Percentiles rank a stretch among this genome's conserved stretches.
These are phyloP conservation scores for Hemithea aestivaria DNA, from an alignment of 2,888 invertebrate genomes.

Conservation along the genomic window DNA sequence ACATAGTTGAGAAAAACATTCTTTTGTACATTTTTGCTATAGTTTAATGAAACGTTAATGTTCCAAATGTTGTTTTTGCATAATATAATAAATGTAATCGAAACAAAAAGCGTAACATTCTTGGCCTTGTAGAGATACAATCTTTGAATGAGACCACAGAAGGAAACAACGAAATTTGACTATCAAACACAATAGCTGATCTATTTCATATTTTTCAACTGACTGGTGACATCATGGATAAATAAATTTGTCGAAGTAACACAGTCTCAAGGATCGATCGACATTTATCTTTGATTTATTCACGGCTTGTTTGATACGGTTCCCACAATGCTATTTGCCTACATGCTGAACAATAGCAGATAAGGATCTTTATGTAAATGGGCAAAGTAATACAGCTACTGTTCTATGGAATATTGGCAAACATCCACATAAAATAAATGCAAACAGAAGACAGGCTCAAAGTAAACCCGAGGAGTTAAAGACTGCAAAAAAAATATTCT, in stretches of 20 bases:
- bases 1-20: no score
- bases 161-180: slow-evolving; percentile 15
- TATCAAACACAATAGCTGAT: slow-evolving; percentile 13
- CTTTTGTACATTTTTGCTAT: no score
- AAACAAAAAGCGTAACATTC: no score
- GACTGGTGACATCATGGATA: slow-evolving; percentile 26
- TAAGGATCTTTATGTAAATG: slow-evolving; percentile 45
- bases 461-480: no score
- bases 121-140: no score
- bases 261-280: slow-evolving; percentile 44
- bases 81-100: no score
- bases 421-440: no score
- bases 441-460: no score
- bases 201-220: slow-evolving; percentile 16
- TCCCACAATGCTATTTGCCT: slow-evolving; percentile 33
- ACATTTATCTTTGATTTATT: slow-evolving; percentile 62
- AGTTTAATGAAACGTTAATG: no score
- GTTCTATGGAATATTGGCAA: slow-evolving; percentile 27
- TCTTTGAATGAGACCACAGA: neutral
- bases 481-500: no score
- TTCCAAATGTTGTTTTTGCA: no score
- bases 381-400: slow-evolving; percentile 28
- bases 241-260: slow-evolving; percentile 31
- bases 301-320: slow-evolving; percentile 45
- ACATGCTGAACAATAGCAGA: slow-evolving; percentile 40